These are phyloP conservation scores for Albula goreensis DNA, from an alignment of 2,113 vertebrate genomes.

Conservation along the genomic window DNA sequence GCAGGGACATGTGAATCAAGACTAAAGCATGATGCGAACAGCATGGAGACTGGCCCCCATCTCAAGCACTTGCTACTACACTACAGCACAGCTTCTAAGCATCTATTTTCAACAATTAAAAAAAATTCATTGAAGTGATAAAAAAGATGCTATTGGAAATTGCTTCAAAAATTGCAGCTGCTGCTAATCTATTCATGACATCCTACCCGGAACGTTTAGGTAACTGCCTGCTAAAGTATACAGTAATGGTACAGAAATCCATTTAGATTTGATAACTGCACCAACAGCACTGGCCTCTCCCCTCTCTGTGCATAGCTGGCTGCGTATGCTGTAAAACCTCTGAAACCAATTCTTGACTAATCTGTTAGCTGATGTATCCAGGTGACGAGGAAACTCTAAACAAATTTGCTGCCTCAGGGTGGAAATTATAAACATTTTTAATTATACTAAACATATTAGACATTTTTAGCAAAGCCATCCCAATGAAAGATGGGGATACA, in stretches of 20 bases:
- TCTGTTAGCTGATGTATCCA: not conserved
- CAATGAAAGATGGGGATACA: not conserved
- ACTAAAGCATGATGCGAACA: not conserved
- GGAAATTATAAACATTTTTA: not conserved
- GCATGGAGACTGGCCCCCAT: not conserved
- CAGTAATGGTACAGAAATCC: not conserved
- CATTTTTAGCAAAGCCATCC: too few species aligned
- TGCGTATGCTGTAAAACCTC: not conserved
- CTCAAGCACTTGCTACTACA: not conserved
- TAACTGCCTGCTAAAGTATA: not conserved
- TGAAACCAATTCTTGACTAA: not conserved
- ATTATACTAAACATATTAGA: not conserved
- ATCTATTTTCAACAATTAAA: too few species aligned
- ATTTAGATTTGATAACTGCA: not conserved
- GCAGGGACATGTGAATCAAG: not conserved
- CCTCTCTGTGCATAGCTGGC: not conserved
- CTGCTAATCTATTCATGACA: not conserved
- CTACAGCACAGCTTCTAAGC: not conserved
- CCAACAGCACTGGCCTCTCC: not conserved
- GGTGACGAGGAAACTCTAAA: not conserved
- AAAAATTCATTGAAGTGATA: too few species aligned
- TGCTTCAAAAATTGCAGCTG: not conserved
- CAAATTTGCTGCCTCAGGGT: not conserved
- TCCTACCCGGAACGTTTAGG: not conserved
- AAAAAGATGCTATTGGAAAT: not conserved